A percentile compares a stretch with the other conserved stretches of the same genome.
phyloP scores from a whole-genome alignment of 2,113 vertebrate genomes.

The Scortum barcoo region DNA sequence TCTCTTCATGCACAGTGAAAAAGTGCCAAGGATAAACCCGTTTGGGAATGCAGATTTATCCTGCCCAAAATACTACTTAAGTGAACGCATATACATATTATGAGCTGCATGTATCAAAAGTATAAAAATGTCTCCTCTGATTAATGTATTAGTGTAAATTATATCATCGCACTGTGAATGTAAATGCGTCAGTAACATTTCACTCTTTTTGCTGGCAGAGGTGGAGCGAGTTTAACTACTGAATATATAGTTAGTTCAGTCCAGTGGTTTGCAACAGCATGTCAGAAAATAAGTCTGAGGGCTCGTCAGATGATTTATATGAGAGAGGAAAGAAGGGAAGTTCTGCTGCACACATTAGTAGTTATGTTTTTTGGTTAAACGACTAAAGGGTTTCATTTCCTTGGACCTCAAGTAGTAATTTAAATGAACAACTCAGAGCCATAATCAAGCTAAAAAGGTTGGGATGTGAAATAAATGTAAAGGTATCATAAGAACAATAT shows the following conservation, averaged over 20 bases:
- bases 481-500: not conserved
- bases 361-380: not conserved
- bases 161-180: not conserved
- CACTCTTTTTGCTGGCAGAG: not conserved
- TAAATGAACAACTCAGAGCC: not conserved
- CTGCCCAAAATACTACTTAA: not conserved
- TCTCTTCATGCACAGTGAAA: constrained; percentile 36
- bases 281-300: not conserved
- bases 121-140: not conserved
- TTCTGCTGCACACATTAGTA: not conserved
- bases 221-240: not conserved
- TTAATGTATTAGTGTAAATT: not conserved
- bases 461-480: not conserved
- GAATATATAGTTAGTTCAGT: not conserved
- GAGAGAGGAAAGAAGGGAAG: not conserved
- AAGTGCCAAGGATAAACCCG: constrained; percentile 17
- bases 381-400: no score
- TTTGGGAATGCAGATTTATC: constrained; percentile 23
- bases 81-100: not conserved
- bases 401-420: not conserved
- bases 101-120: not conserved
- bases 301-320: not conserved
- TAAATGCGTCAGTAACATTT: not conserved
- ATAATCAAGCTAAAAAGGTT: not conserved
- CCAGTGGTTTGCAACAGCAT: not conserved